Evolutionary conservation across 2,113 vertebrate genomes (phyloP).

Genomic region (Leptocoma aspasia): DNA sequence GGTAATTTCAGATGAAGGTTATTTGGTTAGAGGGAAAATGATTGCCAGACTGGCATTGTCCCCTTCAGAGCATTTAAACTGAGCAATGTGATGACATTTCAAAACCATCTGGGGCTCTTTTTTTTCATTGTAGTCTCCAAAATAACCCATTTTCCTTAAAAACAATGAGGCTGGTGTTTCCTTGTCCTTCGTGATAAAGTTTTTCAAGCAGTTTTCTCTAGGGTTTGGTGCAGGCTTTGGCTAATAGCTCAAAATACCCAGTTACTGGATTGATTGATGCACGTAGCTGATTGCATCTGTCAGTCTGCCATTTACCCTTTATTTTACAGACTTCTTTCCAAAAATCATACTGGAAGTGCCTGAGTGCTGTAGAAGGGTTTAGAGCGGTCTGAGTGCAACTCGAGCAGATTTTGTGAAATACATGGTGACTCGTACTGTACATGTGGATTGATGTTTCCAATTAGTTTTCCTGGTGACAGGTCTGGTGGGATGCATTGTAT

Average conservation of each 20-base stretch:
- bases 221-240: not conserved
- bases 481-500: not conserved
- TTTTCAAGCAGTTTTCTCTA: not conserved
- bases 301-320: not conserved
- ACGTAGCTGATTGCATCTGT: not conserved
- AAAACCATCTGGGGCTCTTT: not conserved
- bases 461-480: not conserved
- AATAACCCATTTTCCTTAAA: not conserved
- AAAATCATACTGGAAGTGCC: not conserved
- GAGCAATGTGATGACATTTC: not conserved
- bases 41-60: not conserved
- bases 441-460: not conserved
- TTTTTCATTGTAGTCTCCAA: not conserved
- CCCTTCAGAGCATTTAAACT: not conserved
- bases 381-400: not conserved
- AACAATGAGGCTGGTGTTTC: not conserved
- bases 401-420: not conserved
- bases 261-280: not conserved
- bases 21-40: not conserved
- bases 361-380: not conserved
- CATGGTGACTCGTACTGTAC: not conserved
- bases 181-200: not conserved
- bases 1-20: not conserved
- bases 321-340: not conserved
- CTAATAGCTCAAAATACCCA: not conserved